A percentile compares a stretch with the other conserved stretches of the same genome.
phyloP scores from a whole-genome alignment of 2,888 invertebrate species.

The Netelia melanura region DNA sequence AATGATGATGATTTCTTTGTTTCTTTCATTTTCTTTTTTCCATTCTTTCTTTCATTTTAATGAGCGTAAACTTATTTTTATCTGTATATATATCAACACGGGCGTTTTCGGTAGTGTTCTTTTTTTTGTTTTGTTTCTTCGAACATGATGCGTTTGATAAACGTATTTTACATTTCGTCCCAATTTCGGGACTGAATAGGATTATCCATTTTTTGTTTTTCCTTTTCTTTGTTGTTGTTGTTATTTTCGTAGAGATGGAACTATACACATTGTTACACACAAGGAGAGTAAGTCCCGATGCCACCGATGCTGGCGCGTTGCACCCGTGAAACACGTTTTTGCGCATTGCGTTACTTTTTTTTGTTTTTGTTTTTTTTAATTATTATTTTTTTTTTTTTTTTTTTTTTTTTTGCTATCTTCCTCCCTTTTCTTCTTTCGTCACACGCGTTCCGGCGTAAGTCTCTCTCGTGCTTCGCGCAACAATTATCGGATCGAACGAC shows the following conservation, averaged over 20 bases:
- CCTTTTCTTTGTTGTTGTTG: conserved; percentile 59
- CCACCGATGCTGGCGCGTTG: conserved; percentile 69
- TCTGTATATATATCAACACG: conserved; percentile 57
- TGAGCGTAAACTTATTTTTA: conserved; percentile 48
- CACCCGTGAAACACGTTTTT: too few relatives aligned
- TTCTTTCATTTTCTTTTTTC: conserved; percentile 34
- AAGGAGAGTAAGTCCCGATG: conserved; percentile 80
- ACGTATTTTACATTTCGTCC: conserved; percentile 61
- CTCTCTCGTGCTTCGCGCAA: conserved; percentile 27
- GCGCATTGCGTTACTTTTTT: conserved; percentile 51
- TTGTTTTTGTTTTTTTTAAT: conserved; percentile 19
- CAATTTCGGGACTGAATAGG: conserved; percentile 28
- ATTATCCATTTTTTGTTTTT: conserved; percentile 12
- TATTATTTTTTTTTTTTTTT: background rate
- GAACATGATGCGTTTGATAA: conserved; percentile 61
- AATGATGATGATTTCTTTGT: conserved; percentile 30
- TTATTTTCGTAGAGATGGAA: conserved; percentile 75
- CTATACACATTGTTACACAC: conserved; percentile 71
- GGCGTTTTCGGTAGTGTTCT: conserved; percentile 6
- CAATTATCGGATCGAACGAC: conserved; percentile 72
- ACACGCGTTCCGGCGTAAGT: background rate
- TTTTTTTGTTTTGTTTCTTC: conserved; percentile 16
- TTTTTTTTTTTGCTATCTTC: background rate
- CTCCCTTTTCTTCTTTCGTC: conserved; percentile 10
- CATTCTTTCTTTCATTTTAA: conserved; percentile 30